These are phyloP conservation scores for Dynastes tityus DNA, from an alignment of 2,888 invertebrate genomes.

Conservation along the genomic window DNA sequence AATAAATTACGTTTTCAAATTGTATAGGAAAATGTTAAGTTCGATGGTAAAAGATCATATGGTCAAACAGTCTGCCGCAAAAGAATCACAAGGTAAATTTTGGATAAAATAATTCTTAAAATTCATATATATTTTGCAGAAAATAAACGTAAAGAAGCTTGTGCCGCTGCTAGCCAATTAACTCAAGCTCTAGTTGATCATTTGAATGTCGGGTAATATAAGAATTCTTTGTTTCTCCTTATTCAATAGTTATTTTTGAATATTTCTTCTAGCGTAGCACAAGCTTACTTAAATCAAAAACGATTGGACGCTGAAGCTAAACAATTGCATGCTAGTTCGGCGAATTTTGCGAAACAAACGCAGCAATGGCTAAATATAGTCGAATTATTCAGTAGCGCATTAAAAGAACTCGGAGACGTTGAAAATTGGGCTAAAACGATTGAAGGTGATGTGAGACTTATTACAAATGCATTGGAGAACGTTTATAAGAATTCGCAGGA, in stretches of 20 bases:
- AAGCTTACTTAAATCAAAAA: constrained; percentile 98
- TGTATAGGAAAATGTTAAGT: constrained; percentile 79
- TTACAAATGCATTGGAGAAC: constrained; percentile 92
- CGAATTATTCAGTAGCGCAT: constrained; percentile 88
- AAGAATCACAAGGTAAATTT: constrained; percentile 84
- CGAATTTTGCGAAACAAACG: constrained; percentile 96
- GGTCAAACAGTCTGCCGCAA: constrained; percentile 82
- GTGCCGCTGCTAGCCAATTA: constrained; percentile 92
- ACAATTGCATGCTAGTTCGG: constrained; percentile 92
- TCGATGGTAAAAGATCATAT: constrained; percentile 92
- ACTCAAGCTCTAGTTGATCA: constrained; percentile 97
- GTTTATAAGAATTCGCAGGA: constrained; percentile 87
- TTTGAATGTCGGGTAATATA: constrained; percentile 93
- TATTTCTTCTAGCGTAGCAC: constrained; percentile 85
- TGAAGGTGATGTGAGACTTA: constrained; percentile 94
- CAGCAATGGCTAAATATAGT: constrained; percentile 96
- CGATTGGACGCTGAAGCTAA: constrained; percentile 98
- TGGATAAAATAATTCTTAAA: neutral
- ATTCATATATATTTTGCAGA: constrained; percentile 74
- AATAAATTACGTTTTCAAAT: neutral
- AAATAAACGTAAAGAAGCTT: constrained; percentile 93
- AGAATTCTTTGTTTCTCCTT: constrained; percentile 9
- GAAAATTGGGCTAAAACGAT: constrained; percentile 99
- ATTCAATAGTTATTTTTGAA: too few species aligned
- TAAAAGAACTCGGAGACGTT: constrained; percentile 98